phyloP scores from a whole-genome alignment of 2,888 invertebrate species.

The Drosophila prostipennis region DNA sequence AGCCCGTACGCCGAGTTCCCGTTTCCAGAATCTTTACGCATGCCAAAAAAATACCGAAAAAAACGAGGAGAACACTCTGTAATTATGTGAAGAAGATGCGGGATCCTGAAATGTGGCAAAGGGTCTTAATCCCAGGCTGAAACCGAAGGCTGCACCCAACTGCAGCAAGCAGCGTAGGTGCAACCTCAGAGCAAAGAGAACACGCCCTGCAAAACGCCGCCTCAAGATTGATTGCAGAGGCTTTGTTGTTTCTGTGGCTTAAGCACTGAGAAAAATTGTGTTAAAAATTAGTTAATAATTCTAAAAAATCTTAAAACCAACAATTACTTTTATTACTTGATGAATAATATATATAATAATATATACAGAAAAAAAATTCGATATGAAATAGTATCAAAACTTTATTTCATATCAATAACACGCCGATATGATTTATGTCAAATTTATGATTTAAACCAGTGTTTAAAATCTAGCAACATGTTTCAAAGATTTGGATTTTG shows the following conservation, averaged over 20 bases:
- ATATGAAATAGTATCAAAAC: too few species aligned
- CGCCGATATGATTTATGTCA: too few species aligned
- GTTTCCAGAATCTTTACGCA: conserved; percentile 80
- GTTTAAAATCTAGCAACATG: too few species aligned
- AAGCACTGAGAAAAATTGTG: neutral
- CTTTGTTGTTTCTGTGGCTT: conserved; percentile 46
- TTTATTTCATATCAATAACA: too few species aligned
- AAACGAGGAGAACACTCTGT: conserved; percentile 50
- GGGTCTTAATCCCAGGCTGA: conserved; percentile 70
- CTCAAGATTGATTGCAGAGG: conserved; percentile 70
- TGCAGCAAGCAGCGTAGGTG: conserved; percentile 75
- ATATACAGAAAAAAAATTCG: too few species aligned
- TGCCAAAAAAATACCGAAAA: conserved; percentile 50
- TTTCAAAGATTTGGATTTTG: too few species aligned
- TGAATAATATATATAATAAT: too few species aligned
- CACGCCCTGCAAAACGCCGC: conserved; percentile 70
- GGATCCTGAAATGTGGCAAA: conserved; percentile 47
- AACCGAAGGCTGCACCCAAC: conserved; percentile 38
- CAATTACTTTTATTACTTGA: too few species aligned
- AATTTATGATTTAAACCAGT: too few species aligned
- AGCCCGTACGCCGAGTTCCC: conserved; percentile 44
- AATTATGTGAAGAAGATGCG: conserved; percentile 62
- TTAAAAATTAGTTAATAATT: neutral
- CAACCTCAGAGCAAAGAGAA: conserved; percentile 79
- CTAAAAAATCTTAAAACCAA: too few species aligned